Conservation (phyloP, 1,140 invertebrate species). For the Drosophila hydei region DNA sequence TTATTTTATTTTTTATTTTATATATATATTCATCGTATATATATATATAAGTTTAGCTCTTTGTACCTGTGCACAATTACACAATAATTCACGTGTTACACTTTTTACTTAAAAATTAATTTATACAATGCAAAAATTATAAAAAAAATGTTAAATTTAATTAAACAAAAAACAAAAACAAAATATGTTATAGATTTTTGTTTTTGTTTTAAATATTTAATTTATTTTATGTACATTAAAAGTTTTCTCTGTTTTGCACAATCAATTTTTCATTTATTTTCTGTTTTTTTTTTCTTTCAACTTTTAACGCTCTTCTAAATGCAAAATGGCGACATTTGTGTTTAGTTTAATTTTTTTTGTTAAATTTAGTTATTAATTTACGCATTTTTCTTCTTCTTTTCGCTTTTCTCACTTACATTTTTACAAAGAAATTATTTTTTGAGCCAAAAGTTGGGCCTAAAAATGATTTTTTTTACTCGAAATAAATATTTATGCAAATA, state of each 20-base stretch:
- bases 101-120: slow-evolving; percentile 61
- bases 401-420: slow-evolving; percentile 49
- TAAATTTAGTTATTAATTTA: slow-evolving; percentile 58
- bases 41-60: slow-evolving; percentile 61
- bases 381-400: slow-evolving; percentile 31
- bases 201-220: slow-evolving; percentile 2
- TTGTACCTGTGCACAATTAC: slow-evolving; percentile 69
- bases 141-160: slow-evolving; percentile 18
- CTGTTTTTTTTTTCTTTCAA: slow-evolving; percentile 30
- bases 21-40: slow-evolving; percentile 52
- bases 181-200: slow-evolving; percentile 27
- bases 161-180: slow-evolving; percentile 41
- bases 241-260: slow-evolving; percentile 22
- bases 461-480: slow-evolving; percentile 52
- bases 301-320: slow-evolving; percentile 69
- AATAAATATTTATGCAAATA: slow-evolving; percentile 68
- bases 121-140: slow-evolving; percentile 64
- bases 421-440: slow-evolving; percentile 80
- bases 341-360: slow-evolving; percentile 36
- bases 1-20: slow-evolving; percentile 29
- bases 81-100: slow-evolving; percentile 49
- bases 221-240: slow-evolving; percentile 45
- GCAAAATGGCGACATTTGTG: slow-evolving; percentile 81
- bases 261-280: slow-evolving; percentile 5
- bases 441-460: slow-evolving; percentile 75